These are phyloP conservation scores for Strix aluco DNA, from an alignment of 2,113 vertebrate species.

Conservation along the genomic window DNA sequence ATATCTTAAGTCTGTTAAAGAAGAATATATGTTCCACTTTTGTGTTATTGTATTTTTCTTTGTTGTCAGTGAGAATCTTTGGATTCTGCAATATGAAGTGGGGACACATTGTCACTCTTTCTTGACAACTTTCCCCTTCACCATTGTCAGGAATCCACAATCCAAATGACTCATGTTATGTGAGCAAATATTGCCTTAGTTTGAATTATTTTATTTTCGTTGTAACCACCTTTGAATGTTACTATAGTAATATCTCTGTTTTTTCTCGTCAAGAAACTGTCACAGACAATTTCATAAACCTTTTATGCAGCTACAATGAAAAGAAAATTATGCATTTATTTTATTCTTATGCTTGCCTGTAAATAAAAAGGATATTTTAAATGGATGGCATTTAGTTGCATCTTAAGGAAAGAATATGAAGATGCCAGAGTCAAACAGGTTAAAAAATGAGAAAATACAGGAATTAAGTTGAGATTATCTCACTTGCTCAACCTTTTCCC, in stretches of 20 bases:
- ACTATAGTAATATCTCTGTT: constrained; percentile 43
- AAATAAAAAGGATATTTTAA: not conserved
- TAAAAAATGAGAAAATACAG: not conserved
- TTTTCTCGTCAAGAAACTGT: constrained; percentile 9
- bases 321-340: not conserved
- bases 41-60: not conserved
- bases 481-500: not conserved
- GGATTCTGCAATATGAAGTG: not conserved
- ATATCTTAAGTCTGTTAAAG: not conserved
- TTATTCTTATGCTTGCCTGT: not conserved
- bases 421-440: not conserved
- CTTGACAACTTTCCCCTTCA: not conserved
- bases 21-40: not conserved
- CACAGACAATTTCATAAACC: constrained; percentile 9
- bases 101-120: not conserved
- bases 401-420: not conserved
- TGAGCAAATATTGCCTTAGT: constrained; percentile 43
- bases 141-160: not conserved
- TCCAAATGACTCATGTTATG: not conserved
- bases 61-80: not conserved
- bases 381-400: not conserved
- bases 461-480: not conserved
- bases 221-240: constrained; percentile 30
- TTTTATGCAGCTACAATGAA: not conserved
- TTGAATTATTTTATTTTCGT: constrained; percentile 31